Base-by-base conservation (phyloP, 2,888 invertebrate species). In the Drosophila phalerata region DNA sequence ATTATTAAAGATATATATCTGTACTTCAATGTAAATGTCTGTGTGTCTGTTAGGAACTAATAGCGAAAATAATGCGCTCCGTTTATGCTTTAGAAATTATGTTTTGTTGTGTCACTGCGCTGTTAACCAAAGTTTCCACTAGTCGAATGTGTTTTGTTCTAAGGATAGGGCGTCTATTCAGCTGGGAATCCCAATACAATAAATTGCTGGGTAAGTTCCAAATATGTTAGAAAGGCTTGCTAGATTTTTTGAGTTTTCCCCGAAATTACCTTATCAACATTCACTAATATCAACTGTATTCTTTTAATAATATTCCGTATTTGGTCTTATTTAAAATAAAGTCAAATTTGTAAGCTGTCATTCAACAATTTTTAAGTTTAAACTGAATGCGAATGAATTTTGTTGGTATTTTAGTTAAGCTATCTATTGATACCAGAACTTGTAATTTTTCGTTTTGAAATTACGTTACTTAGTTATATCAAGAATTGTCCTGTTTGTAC, bases 51-150 rank as follows among this genome's bases (percentile, higher is more conserved):
- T 86, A 84, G 84, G 84, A 84, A 84, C 84, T 84, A 88, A 84
- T 85, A 78, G 81, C 80, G 68, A 83, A 88, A 88, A 81, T 85
- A 82, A 85, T 82, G 79, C 66, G 82, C 82, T 67, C 57, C 61
- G 69, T 68, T 58, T 57, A 13, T 62, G 52, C 58, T 19, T 63
- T 76, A 30, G 49, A 73, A 17, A 77, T 64, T 9, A n/a, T 22
- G 11, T 10, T 17, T 64, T 38, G 25, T 58, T 30, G 48, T 69
- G 37, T 52, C 53, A 32, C 58, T 78, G 74, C 69, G 74, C 74
- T 57, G 51, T 73, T 68, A 78, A 77, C 66, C 48, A 60, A 64
- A 57, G 34, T 13, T 73, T 55, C 6, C 61, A 38, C 34, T 49
- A 43, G 40, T 48, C 37, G 34, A 68, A 42, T 34, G 34, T 34